These are phyloP conservation scores for Hetaerina americana DNA, from an alignment of 1,140 invertebrate genomes.

Conservation along the genomic window DNA sequence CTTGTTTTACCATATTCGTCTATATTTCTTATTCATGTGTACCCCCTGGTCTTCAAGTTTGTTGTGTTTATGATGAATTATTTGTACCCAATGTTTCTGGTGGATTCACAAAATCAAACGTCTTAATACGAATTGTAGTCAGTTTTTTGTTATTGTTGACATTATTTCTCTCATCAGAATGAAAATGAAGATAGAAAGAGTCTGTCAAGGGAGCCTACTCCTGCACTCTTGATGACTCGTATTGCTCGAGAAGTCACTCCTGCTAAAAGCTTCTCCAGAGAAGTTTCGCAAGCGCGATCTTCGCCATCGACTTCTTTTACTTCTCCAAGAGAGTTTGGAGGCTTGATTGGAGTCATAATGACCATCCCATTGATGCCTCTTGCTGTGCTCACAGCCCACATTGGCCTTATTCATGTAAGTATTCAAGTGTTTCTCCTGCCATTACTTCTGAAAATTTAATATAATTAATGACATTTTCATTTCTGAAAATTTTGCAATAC, in stretches of 20 bases:
- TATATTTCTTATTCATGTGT: too few relatives aligned
- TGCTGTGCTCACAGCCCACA: neutral
- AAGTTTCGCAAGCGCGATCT: neutral
- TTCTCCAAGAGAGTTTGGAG: neutral
- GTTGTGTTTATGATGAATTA: too few relatives aligned
- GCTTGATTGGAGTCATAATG: neutral
- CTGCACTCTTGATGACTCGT: neutral
- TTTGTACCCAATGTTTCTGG: too few relatives aligned
- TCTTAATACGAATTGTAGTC: too few relatives aligned
- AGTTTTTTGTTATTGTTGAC: too few relatives aligned
- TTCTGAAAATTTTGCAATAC: too few relatives aligned
- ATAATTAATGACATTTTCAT: too few relatives aligned
- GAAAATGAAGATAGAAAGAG: neutral
- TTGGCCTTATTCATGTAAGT: neutral
- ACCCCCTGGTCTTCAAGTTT: too few relatives aligned
- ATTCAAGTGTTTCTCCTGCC: too few relatives aligned
- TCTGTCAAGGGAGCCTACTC: neutral
- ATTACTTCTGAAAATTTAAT: too few relatives aligned
- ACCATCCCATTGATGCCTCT: neutral
- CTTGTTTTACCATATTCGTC: too few relatives aligned
- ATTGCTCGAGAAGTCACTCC: neutral
- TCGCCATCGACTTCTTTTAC: neutral
- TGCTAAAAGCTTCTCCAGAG: neutral
- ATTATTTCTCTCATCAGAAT: neutral
- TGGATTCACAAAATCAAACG: too few relatives aligned